Base-by-base conservation (phyloP, 2,113 vertebrate species). In the Platysternon megacephalum region DNA sequence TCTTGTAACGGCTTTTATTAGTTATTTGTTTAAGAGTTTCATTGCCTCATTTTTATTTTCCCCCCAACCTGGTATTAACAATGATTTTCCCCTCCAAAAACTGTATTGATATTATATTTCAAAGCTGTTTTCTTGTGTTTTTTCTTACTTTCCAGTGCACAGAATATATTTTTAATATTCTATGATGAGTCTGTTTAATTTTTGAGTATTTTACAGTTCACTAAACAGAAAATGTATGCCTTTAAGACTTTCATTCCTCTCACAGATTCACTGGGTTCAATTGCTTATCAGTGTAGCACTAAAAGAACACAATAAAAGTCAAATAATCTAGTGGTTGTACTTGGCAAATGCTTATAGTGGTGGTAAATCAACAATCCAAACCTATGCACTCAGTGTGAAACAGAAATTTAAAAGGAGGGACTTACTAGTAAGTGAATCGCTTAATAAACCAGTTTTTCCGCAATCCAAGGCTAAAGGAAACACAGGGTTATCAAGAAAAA, bases 161-260 rank as follows among this genome's bases (percentile, higher is more conserved):
- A 91, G 79, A 86, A 89, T 85, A 6, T 95, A 49, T 90, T 96
- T 5, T 1, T 56, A 85, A 68, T 35, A 48, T 84, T 35, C 22
- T 86, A 79, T 91, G 35, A 85, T 80, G 11, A 35, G n/a, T 32
- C 52, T 96, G 39, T 84, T 94, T 95, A 95, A 58, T 94, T 93
- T 91, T 88, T 94, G 11, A 91, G 52, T 93, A 83, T 93, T 82
- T 94, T 95, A 74, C 49, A 79, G 65, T 86, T 87, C 76, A 79
- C 29, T 93, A 94, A 94, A 92, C 14, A 94, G 87, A 46, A 93
- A 96, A 91, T 82, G 92, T 49, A 91, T 86, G 6, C 74, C 79
- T 93, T 35, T 86, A 86, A 92, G 85, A 84, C 79, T 87, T 93
- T 93, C 89, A 46, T 92, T 95, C 76, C 87, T 94, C 65, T 96